Percentiles rank a stretch among this genome's conserved stretches.
Evolutionary conservation across 2,888 invertebrate species (phyloP).

Genomic region (Pristionchus japonicus): DNA sequence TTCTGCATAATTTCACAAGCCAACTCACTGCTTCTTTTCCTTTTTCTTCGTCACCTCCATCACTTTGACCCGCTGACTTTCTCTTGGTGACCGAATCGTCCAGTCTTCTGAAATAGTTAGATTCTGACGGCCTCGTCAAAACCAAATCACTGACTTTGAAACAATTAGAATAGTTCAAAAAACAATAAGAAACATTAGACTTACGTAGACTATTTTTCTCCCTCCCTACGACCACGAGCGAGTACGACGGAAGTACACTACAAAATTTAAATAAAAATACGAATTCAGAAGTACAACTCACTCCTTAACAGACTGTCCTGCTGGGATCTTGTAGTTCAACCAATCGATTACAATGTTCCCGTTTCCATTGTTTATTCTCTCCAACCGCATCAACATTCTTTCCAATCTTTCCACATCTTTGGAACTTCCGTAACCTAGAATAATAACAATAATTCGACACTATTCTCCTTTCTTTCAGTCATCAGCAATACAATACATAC

Average conservation of each 20-base stretch:
- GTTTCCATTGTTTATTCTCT: not conserved
- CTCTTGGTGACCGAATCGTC: not conserved
- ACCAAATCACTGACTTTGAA: no score
- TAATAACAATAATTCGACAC: no score
- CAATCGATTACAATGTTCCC: not conserved
- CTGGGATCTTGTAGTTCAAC: not conserved
- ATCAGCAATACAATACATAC: no score
- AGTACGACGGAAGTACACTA: not conserved
- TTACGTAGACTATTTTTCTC: no score
- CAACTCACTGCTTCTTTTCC: not conserved
- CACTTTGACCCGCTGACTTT: not conserved
- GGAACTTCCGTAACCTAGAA: not conserved
- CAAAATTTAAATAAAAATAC: no score
- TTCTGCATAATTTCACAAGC: not conserved
- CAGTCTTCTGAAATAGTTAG: not conserved
- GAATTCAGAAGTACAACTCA: no score
- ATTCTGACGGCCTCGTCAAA: no score
- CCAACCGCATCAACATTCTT: not conserved
- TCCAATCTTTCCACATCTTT: not conserved
- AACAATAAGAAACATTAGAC: no score
- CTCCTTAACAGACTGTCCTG: no score
- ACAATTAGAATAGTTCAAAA: no score
- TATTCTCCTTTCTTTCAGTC: no score
- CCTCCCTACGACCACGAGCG: not conserved
- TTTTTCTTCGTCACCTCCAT: not conserved